These are phyloP conservation scores for Tetheella fluctuosa DNA, from an alignment of 2,888 invertebrate species.

Conservation along the genomic window DNA sequence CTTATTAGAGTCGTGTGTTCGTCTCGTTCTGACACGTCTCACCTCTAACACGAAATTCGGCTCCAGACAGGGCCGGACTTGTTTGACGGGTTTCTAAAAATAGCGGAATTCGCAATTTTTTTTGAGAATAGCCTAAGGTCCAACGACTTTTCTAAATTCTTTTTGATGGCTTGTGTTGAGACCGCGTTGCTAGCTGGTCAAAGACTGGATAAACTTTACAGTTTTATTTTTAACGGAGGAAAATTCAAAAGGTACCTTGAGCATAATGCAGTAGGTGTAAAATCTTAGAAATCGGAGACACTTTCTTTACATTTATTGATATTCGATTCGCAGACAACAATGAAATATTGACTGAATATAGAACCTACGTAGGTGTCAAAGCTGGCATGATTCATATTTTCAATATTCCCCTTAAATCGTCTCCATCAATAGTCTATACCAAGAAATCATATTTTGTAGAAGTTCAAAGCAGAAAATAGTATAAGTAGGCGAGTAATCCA, in stretches of 20 bases:
- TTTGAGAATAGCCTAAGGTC: constrained; percentile 61
- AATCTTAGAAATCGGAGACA: too few species aligned
- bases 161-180: not conserved
- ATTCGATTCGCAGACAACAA: too few species aligned
- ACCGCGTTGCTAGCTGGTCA: not conserved
- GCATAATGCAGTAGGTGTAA: too few species aligned
- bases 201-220: not conserved
- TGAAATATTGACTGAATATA: too few species aligned
- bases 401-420: too few species aligned
- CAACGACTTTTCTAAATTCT: constrained; percentile 23
- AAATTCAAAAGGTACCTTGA: not conserved
- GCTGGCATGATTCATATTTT: too few species aligned
- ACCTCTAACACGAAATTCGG: constrained; percentile 79
- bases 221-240: not conserved
- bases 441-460: too few species aligned
- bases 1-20: constrained; percentile 58
- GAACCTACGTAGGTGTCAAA: too few species aligned
- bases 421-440: too few species aligned
- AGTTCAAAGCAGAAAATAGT: not conserved
- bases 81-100: constrained; percentile 81
- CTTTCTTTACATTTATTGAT: too few species aligned
- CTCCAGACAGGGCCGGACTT: constrained; percentile 73
- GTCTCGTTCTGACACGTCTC: constrained; percentile 77
- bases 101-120: constrained; percentile 70
- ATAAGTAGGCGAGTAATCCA: not conserved